These are phyloP conservation scores for Chrysaora quinquecirrha DNA, from an alignment of 30 jellyfish, hydroid and myxozoan genomes.

Conservation along the genomic window DNA sequence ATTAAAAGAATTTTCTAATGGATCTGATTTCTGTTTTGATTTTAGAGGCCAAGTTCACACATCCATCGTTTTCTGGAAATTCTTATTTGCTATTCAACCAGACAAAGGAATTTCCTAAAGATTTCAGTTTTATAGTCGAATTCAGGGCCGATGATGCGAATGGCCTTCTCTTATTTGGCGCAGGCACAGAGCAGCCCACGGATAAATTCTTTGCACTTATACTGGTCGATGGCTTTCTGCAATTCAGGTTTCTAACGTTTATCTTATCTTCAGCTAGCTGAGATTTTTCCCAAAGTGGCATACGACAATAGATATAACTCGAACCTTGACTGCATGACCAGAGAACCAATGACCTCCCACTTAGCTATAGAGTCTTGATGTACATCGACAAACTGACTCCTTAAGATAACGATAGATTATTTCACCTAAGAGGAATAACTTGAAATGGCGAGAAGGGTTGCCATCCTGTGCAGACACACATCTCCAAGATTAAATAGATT, in stretches of 20 bases:
- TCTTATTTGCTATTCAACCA: slow-evolving; percentile 34
- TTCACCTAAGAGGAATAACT: neutral
- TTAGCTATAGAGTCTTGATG: neutral
- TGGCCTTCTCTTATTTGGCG: slow-evolving; percentile 48
- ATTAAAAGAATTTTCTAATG: neutral
- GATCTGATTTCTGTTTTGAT: neutral
- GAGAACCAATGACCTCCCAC: too few relatives aligned
- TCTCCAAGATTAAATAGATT: too few relatives aligned
- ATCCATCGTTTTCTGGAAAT: slow-evolving; percentile 55
- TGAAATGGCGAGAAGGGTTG: neutral
- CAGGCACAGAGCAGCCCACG: neutral
- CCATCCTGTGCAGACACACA: too few relatives aligned
- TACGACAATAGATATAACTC: too few relatives aligned
- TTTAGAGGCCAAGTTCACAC: slow-evolving; percentile 45
- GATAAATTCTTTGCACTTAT: slow-evolving; percentile 53
- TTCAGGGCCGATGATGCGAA: slow-evolving; percentile 35
- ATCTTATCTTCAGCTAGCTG: too few relatives aligned
- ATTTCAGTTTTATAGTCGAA: slow-evolving; percentile 31
- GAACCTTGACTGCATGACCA: too few relatives aligned
- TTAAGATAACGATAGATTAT: neutral
- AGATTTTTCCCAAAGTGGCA: neutral
- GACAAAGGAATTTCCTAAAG: neutral
- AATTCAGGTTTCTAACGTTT: slow-evolving; percentile 74
- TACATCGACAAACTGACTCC: neutral
- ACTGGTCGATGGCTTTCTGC: slow-evolving; percentile 54